These are phyloP conservation scores for Drosophila testacea DNA, from an alignment of 2,888 invertebrate species.

Conservation along the genomic window DNA sequence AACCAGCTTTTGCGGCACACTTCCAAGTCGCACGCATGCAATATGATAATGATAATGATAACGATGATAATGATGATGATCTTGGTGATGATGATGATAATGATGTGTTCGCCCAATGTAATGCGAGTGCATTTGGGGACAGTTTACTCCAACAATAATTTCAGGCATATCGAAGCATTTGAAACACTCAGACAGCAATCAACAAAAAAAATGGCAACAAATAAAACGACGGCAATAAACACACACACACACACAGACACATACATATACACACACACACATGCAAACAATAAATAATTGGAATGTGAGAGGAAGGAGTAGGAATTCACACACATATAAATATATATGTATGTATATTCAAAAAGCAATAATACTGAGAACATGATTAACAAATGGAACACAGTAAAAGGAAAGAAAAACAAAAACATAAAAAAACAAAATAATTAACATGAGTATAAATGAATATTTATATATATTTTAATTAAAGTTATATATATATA, in stretches of 20 bases:
- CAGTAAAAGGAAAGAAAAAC: slow-evolving; percentile 42
- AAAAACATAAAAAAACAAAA: slow-evolving; percentile 27
- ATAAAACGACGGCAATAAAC: slow-evolving; percentile 63
- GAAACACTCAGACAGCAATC: slow-evolving; percentile 67
- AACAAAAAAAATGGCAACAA: slow-evolving; percentile 52
- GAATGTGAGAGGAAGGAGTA: slow-evolving; percentile 1
- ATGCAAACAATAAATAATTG: slow-evolving; percentile 25
- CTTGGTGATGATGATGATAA: slow-evolving; percentile 24
- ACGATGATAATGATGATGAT: slow-evolving; percentile 17
- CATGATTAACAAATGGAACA: slow-evolving; percentile 64
- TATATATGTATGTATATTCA: slow-evolving; percentile 75
- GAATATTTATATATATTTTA: slow-evolving; percentile 76
- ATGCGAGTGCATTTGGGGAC: slow-evolving; percentile 63
- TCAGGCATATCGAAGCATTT: slow-evolving; percentile 80
- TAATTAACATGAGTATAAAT: slow-evolving; percentile 62
- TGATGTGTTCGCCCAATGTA: slow-evolving; percentile 58
- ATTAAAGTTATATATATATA: slow-evolving; percentile 70
- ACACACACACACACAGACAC: slow-evolving; percentile 26
- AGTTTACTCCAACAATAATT: slow-evolving; percentile 73
- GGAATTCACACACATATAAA: slow-evolving; percentile 2
- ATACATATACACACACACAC: slow-evolving; percentile 27
- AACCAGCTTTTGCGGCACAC: slow-evolving; percentile 40
- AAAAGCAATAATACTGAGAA: slow-evolving; percentile 80
- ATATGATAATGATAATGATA: slow-evolving; percentile 26
- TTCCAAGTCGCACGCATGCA: slow-evolving; percentile 39